Evolutionary conservation across 2,888 invertebrate genomes (phyloP).

Genomic region (Priocnemis perturbator): DNA sequence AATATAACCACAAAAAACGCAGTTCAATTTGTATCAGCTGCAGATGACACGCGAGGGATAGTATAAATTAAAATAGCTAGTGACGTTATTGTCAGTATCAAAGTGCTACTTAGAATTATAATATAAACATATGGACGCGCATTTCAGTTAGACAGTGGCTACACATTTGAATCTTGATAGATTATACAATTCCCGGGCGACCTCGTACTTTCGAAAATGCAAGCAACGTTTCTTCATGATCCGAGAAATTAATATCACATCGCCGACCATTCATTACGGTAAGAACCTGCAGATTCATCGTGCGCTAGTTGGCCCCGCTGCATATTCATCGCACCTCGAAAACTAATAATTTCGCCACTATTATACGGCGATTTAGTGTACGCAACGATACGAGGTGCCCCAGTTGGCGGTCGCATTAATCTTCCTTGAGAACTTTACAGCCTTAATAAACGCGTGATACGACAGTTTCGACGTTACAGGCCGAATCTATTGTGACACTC

Average conservation of each 20-base stretch:
- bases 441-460: constrained; percentile 54
- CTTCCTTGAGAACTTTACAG: constrained; percentile 39
- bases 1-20: too few species aligned
- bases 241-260: constrained; percentile 49
- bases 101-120: too few species aligned
- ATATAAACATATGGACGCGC: too few species aligned
- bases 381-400: constrained; percentile 2
- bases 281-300: constrained; percentile 39
- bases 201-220: too few species aligned
- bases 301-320: constrained; percentile 5
- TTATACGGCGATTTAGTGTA: constrained; percentile 22
- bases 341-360: constrained; percentile 52
- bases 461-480: constrained; percentile 45
- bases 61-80: too few species aligned
- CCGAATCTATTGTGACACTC: constrained; percentile 41
- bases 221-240: background rate
- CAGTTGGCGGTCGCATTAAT: constrained; percentile 49
- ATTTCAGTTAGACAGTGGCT: too few species aligned
- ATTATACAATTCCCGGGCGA: too few species aligned
- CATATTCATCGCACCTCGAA: constrained; percentile 42
- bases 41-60: too few species aligned
- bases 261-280: constrained; percentile 40
- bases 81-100: too few species aligned
- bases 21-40: too few species aligned
- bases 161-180: too few species aligned